Evolutionary conservation across 2,888 invertebrate species (phyloP).

Genomic region (Volucella inanis): DNA sequence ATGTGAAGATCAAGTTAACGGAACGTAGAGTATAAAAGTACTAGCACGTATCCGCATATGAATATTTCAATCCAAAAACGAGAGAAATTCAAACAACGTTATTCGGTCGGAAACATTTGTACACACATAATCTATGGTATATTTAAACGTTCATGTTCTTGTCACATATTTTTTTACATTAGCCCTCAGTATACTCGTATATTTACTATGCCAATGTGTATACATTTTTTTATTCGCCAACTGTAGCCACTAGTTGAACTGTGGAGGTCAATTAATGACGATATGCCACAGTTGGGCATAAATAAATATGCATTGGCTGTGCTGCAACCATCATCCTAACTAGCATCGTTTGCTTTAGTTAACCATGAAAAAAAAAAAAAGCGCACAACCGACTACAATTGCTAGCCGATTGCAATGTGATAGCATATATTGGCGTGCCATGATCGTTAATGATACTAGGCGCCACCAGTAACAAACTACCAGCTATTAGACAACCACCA

Average conservation of each 20-base stretch:
- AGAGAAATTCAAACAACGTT: conserved; percentile 50
- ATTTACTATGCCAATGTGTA: not conserved
- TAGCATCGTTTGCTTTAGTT: conserved; percentile 44
- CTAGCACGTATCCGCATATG: conserved; percentile 7
- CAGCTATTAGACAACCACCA: not conserved
- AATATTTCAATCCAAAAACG: not conserved
- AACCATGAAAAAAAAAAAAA: conserved; percentile 30
- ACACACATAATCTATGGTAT: not conserved
- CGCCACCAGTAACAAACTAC: conserved; percentile 11
- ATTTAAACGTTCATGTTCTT: not conserved
- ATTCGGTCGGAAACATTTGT: conserved; percentile 26
- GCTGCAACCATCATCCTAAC: conserved; percentile 24
- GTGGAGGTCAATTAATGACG: conserved; percentile 72
- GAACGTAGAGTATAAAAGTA: not conserved
- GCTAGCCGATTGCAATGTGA: conserved; percentile 44
- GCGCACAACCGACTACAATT: conserved; percentile 35
- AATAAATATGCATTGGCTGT: conserved; percentile 36
- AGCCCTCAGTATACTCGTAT: not conserved
- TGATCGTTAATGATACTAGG: conserved; percentile 49
- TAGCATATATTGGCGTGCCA: conserved; percentile 23
- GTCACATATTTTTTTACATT: conserved; percentile 44
- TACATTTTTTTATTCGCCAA: not conserved
- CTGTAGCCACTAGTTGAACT: conserved; percentile 44
- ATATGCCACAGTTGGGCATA: conserved; percentile 46
- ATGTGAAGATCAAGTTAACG: conserved; percentile 49